Evolutionary conservation across 2,113 vertebrate species (phyloP), one percentile per base, ranked within the genome.

Genomic region (Nycticryphes semicollaris): DNA sequence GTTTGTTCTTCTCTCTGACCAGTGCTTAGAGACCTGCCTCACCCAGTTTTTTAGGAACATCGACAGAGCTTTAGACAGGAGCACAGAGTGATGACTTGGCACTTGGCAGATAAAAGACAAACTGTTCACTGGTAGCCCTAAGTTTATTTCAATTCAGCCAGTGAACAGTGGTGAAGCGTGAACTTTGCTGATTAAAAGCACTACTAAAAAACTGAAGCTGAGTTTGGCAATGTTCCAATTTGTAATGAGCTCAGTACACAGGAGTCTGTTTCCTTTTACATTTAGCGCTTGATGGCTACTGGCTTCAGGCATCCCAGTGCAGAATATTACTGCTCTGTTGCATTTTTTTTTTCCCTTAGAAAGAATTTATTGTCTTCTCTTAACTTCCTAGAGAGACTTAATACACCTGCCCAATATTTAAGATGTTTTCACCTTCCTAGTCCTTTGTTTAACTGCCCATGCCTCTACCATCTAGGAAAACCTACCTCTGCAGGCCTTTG

Each of bases 121-220:
- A 70, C 50, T 91, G 48, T 96, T 93, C 68, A 69, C 43, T 84
- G 22, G 4, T 62, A 76, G 95, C 76, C 67, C 86, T 95, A 74
- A 78, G 76, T 89, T 87, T 74, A 18, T 95, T 97, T 96, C 70
- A 77, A 76, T 96, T 89, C 77, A 78, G 59, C 87, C 67, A 90
- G 63, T 95, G 94, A 91, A 94, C 53, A 95, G 50, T 35, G 86
- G 35, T 62, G 35, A 50, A 84, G 81, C 21, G 10, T 73, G 84
- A 87, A 77, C 70, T 94, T 95, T 81, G 64, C 83, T 94, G 93
- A 90, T 91, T 86, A 89, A 97, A 94, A 94, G 28, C 80, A 95
- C 39, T 95, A 93, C 93, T 75, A 23, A 91, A 93, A 97, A 96
- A 39, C 22, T 74, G 76, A 84, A 78, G 83, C 48, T 48, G 70